These are phyloP conservation scores for Pangasius macronema DNA, from an alignment of 2,797 vertebrate genomes.

Conservation along the genomic window DNA sequence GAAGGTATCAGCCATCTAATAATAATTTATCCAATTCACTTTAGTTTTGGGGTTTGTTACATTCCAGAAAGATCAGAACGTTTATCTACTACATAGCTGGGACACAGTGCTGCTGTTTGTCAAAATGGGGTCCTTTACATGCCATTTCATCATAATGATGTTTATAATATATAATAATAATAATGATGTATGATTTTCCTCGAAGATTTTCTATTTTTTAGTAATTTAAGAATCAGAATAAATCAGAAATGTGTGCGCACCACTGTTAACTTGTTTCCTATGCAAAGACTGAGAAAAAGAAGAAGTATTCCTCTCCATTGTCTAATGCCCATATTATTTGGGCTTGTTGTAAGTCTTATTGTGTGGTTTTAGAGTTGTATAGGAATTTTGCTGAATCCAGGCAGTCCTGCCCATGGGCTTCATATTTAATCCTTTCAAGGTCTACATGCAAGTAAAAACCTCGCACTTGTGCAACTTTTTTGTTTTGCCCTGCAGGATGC, in stretches of 20 bases:
- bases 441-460: neutral
- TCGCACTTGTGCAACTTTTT: neutral
- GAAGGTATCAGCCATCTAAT: neutral
- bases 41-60: neutral
- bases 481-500: neutral
- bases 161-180: neutral
- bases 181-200: neutral
- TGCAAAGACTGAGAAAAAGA: neutral
- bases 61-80: neutral
- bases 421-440: neutral
- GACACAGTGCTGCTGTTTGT: neutral
- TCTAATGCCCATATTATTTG: neutral
- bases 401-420: neutral
- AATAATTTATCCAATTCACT: neutral
- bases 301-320: neutral
- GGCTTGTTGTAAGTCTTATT: neutral
- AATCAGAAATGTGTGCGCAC: neutral
- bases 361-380: neutral
- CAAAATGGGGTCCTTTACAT: neutral
- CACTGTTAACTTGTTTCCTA: neutral
- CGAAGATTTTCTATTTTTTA: neutral
- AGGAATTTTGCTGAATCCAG: neutral
- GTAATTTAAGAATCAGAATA: neutral
- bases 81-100: neutral
- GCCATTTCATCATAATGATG: neutral